Conservation (phyloP, 2,113 vertebrate species). For the Centropus bengalensis region DNA sequence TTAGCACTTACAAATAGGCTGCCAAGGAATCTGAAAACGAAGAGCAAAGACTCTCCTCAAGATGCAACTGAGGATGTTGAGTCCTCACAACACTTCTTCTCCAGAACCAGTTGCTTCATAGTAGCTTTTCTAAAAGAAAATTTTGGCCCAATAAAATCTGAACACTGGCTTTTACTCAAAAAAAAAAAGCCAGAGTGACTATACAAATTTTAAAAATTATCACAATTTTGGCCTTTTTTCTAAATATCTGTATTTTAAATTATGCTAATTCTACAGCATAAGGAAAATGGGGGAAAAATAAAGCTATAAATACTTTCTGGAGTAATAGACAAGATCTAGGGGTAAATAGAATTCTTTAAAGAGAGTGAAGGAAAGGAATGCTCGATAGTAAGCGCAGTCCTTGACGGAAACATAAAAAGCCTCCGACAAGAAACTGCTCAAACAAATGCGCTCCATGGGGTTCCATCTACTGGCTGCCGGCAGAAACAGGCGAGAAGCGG, state of each 20-base stretch:
- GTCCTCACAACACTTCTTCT: not conserved
- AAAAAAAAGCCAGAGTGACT: not conserved
- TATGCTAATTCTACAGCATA: not conserved
- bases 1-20: not conserved
- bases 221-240: not conserved
- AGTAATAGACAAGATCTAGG: not conserved
- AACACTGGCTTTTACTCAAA: not conserved
- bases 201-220: accelerated
- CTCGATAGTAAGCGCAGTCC: not conserved
- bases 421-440: not conserved
- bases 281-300: not conserved
- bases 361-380: not conserved
- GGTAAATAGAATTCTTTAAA: not conserved
- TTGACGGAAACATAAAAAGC: not conserved
- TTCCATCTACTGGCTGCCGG: constrained; percentile 21
- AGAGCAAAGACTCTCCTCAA: not conserved
- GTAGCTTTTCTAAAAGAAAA: not conserved
- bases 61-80: accelerated
- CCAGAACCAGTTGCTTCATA: not conserved
- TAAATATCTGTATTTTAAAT: not conserved
- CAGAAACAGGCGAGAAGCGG: not conserved
- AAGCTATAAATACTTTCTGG: not conserved
- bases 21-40: not conserved
- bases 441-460: not conserved
- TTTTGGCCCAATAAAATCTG: not conserved